Conservation (phyloP, 1,140 invertebrate species). For the Scaptomyza graminum region DNA sequence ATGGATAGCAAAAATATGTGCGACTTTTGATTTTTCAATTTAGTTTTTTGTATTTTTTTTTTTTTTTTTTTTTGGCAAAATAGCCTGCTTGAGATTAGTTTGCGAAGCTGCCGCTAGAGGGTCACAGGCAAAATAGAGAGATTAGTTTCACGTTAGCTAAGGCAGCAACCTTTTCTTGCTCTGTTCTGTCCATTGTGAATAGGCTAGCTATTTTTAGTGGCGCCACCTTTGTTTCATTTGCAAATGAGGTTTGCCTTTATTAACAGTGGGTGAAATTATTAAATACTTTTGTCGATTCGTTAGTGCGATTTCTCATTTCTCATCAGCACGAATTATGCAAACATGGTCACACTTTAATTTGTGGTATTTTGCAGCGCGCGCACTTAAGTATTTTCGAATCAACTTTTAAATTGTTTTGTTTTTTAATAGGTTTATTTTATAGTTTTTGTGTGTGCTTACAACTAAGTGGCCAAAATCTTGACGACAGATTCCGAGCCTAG, state of each 20-base stretch:
- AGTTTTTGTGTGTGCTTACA: slow-evolving; percentile 38
- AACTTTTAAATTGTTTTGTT: slow-evolving; percentile 1
- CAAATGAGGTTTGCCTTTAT: not conserved
- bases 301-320: too few relatives aligned
- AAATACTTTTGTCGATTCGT: too few relatives aligned
- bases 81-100: too few relatives aligned
- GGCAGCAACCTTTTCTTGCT: slow-evolving; percentile 15
- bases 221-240: not conserved
- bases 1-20: too few relatives aligned
- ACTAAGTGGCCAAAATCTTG: slow-evolving; percentile 57
- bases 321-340: not conserved
- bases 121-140: too few relatives aligned
- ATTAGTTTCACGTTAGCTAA: not conserved
- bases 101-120: too few relatives aligned
- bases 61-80: too few relatives aligned
- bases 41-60: too few relatives aligned
- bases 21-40: too few relatives aligned
- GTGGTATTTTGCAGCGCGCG: not conserved
- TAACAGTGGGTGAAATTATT: not conserved
- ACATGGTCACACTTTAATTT: slow-evolving; percentile 7
- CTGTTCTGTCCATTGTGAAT: not conserved
- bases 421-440: slow-evolving; percentile 16
- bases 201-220: not conserved
- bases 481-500: slow-evolving; percentile 54
- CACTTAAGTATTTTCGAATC: not conserved